phyloP scores from a whole-genome alignment of 2,113 vertebrate species.

The Kobus ellipsiprymnus region DNA sequence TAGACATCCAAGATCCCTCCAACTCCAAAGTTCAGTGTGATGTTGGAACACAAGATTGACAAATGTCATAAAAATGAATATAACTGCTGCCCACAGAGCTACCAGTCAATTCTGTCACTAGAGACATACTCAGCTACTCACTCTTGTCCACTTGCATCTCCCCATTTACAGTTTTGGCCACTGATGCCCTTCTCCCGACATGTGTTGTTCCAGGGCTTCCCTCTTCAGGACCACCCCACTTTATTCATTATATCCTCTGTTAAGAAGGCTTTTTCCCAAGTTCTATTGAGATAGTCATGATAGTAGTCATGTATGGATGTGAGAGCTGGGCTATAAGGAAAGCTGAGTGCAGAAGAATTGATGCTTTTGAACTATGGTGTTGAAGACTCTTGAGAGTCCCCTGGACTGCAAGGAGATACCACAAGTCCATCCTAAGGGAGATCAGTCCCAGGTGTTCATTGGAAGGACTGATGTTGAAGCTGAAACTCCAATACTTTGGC shows the following conservation, averaged over 20 bases:
- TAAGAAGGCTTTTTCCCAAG: background rate
- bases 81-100: background rate
- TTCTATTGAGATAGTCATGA: background rate
- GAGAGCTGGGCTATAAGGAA: background rate
- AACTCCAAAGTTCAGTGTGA: background rate
- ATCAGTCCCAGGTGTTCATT: background rate
- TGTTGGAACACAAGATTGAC: background rate
- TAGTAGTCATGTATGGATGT: background rate
- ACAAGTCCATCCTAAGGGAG: background rate
- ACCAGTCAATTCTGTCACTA: background rate
- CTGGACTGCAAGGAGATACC: background rate
- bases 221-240: background rate
- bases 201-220: background rate
- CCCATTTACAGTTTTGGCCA: background rate
- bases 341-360: background rate
- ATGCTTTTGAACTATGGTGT: background rate
- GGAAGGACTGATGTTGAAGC: background rate
- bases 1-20: background rate
- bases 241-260: background rate
- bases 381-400: background rate
- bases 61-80: background rate
- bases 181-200: background rate
- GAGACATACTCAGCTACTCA: fast-evolving
- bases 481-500: background rate
- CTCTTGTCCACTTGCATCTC: fast-evolving